phyloP scores from a whole-genome alignment of 2,113 vertebrate species.

The Podarcis raffonei region DNA sequence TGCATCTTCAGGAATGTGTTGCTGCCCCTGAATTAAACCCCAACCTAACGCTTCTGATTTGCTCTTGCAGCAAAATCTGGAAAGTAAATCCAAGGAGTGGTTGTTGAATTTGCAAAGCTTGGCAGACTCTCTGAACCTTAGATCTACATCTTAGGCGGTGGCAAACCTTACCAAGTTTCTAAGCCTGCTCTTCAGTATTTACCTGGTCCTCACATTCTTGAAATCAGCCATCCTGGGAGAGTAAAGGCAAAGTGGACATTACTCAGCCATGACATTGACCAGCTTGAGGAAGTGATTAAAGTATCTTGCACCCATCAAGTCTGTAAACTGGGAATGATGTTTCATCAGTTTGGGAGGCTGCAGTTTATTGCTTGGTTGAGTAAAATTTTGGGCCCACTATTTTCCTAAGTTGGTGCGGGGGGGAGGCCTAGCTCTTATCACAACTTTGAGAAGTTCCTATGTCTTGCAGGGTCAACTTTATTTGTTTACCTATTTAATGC shows the following conservation, averaged over 20 bases:
- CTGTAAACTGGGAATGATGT: rapidly evolving
- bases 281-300: constrained; percentile 32
- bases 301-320: rapidly evolving
- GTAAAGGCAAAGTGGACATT: constrained; percentile 6
- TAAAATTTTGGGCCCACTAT: background rate
- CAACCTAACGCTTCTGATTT: background rate
- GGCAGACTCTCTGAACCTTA: constrained; percentile 54
- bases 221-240: constrained; percentile 56
- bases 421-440: too few species aligned
- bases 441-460: background rate
- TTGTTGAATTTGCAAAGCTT: constrained; percentile 4
- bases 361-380: background rate
- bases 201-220: constrained; percentile 40
- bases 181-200: constrained; percentile 24
- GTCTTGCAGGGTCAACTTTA: background rate
- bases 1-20: background rate
- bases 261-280: background rate
- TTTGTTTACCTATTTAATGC: too few species aligned
- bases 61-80: constrained; percentile 14
- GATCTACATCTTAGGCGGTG: constrained; percentile 39
- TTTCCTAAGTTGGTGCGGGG: too few species aligned
- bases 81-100: background rate
- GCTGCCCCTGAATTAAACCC: background rate
- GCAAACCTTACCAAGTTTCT: constrained; percentile 54
- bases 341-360: background rate